Evolutionary conservation across 2,888 invertebrate species (phyloP).

Genomic region (Tenthredo notha): DNA sequence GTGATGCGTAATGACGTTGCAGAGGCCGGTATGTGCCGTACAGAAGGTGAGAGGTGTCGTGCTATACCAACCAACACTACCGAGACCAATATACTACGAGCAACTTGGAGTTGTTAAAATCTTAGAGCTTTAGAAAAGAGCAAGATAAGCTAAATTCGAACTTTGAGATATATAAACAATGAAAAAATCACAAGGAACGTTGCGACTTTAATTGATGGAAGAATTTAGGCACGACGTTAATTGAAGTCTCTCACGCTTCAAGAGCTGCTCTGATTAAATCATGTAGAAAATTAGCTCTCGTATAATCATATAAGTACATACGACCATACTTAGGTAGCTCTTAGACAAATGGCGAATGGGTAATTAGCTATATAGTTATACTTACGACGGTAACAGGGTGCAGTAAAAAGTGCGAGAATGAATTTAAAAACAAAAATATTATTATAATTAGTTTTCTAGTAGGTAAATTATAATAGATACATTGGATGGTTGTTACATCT

Average conservation of each 20-base stretch:
- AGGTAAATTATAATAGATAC: slow-evolving; percentile 63
- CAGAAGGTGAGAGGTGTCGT: slow-evolving; percentile 45
- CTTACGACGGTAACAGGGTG: slow-evolving; percentile 57
- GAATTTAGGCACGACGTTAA: neutral
- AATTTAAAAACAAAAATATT: slow-evolving; percentile 74
- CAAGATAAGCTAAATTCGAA: neutral
- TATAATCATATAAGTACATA: neutral
- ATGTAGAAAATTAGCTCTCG: neutral
- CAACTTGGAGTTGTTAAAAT: slow-evolving; percentile 4
- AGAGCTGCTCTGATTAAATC: neutral
- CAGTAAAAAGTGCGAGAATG: slow-evolving; percentile 64
- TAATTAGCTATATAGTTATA: neutral
- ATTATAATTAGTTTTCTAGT: slow-evolving; percentile 66
- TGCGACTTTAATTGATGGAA: neutral
- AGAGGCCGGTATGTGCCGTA: slow-evolving; percentile 51
- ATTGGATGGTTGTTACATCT: slow-evolving; percentile 64
- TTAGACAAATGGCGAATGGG: neutral
- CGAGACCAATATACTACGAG: slow-evolving; percentile 58
- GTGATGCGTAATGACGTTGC: slow-evolving; percentile 67
- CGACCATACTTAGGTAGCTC: neutral
- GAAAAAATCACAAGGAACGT: neutral
- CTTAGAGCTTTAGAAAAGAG: neutral
- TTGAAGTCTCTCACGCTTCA: neutral
- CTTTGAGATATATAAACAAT: neutral
- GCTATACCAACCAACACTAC: slow-evolving; percentile 44